A percentile compares a stretch with the other conserved stretches of the same genome.
Conservation (phyloP, 2,113 vertebrate species). For the Leptodactylus fuscus region DNA sequence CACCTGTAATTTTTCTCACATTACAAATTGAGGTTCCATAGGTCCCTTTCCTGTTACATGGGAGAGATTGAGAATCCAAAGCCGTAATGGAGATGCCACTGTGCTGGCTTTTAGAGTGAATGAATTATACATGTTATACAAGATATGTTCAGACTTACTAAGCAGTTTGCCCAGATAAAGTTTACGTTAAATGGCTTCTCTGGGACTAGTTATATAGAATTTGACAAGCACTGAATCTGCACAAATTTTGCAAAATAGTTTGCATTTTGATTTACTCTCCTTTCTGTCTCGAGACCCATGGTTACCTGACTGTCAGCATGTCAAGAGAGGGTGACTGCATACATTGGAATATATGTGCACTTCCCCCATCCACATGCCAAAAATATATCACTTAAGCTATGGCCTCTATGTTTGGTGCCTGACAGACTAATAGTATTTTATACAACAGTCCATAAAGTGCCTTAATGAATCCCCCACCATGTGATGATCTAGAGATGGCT, state of each 20-base stretch:
- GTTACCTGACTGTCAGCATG: background rate
- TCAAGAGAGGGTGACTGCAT: no score
- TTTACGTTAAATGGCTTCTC: background rate
- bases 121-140: background rate
- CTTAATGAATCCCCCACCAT: no score
- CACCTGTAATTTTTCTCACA: conserved; percentile 26
- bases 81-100: background rate
- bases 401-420: no score
- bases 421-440: no score
- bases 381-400: no score
- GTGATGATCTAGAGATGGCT: no score
- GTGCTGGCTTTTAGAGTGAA: background rate
- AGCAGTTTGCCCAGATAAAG: background rate
- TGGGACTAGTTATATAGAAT: background rate
- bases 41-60: conserved; percentile 29
- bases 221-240: background rate
- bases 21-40: background rate
- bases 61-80: background rate
- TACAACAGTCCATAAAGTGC: no score
- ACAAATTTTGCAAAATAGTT: background rate
- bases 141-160: background rate
- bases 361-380: no score
- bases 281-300: background rate
- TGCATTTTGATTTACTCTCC: background rate
- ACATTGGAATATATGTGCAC: no score